phyloP scores from a whole-genome alignment of 2,888 invertebrate species.

The Apoda limacodes region DNA sequence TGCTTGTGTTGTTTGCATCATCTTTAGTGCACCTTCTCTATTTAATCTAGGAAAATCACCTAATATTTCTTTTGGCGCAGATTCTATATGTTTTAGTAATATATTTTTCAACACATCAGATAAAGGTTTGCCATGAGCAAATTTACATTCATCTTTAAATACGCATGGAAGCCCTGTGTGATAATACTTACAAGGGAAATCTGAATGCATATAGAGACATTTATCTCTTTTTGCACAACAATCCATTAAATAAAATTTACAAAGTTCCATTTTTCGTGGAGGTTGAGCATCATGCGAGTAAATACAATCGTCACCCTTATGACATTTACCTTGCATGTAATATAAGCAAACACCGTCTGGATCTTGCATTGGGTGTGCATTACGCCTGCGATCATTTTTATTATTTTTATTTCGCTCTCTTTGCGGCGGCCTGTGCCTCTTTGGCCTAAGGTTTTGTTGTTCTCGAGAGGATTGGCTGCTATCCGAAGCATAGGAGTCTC shows the following conservation, averaged over 20 bases:
- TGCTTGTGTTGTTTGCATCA: constrained; percentile 58
- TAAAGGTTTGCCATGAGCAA: constrained; percentile 91
- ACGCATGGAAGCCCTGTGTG: constrained; percentile 92
- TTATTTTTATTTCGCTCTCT: constrained; percentile 65
- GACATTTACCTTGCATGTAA: constrained; percentile 91
- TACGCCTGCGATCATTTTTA: constrained; percentile 62
- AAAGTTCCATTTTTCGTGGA: constrained; percentile 91
- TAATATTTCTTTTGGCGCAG: constrained; percentile 90
- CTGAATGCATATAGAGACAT: constrained; percentile 96
- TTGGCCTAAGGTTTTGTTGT: constrained; percentile 55
- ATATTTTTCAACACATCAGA: constrained; percentile 79
- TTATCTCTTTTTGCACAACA: constrained; percentile 96
- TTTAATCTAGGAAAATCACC: constrained; percentile 90
- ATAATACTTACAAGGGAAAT: constrained; percentile 97
- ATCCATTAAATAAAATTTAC: constrained; percentile 96
- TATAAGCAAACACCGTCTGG: constrained; percentile 83
- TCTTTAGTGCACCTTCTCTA: constrained; percentile 78
- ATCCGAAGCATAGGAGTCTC: constrained; percentile 63
- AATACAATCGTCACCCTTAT: constrained; percentile 85
- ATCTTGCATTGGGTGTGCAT: constrained; percentile 72
- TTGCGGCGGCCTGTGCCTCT: constrained; percentile 43
- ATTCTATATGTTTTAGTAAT: constrained; percentile 82
- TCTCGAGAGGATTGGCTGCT: constrained; percentile 68
- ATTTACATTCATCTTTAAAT: constrained; percentile 89
- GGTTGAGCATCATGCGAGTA: constrained; percentile 87